Base-by-base conservation (phyloP, 2,888 invertebrate species). In the Drosophila demipolita region DNA sequence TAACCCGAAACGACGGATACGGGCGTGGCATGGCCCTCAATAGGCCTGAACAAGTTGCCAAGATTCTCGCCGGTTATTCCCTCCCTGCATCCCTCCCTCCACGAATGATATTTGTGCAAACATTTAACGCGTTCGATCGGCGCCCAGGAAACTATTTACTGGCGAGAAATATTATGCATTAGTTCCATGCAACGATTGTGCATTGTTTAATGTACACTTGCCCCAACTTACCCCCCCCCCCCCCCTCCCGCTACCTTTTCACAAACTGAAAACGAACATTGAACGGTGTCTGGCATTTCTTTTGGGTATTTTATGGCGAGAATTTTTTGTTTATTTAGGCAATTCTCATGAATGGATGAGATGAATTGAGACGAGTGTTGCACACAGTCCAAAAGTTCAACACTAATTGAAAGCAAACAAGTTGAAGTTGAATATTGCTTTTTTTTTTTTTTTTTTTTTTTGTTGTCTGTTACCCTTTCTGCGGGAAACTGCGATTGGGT, bases 381-480 rank as follows among this genome's bases (percentile, higher is more conserved):
- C 69, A 68, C 52, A 68, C 61, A 57, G 59, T 49, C 54, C 59
- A 54, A 77, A 84, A 84, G 67, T 74, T 84, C 71, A 78, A 85
- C 80, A 80, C 89, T 86, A 89, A 86, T 86, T 86, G 88, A 85
- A 85, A 73, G 89, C 89, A 85, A 85, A 86, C 89, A 86, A 87
- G 64, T 70, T 71, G 66, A 69, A 70, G 53, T 60, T 66, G 35
- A 65, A 68, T 58, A 66, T 54, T 29, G 8, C 29, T 29, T 26
- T 36, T 4, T 38, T 8, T 48, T 17, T 9, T n/a, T 11, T 45
- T 59, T 53, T 15, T 11, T 42, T 20, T 42, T 42, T 6, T 20
- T 20, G 6, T 40, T n/a, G n/a, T 40, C 5, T 3, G 35, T 52
- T 80, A 60, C 64, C n/a, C 71, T 66, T 23, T 23, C 42, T 4